Conservation (phyloP, 2,888 invertebrate species). For the Patella pellucida region DNA sequence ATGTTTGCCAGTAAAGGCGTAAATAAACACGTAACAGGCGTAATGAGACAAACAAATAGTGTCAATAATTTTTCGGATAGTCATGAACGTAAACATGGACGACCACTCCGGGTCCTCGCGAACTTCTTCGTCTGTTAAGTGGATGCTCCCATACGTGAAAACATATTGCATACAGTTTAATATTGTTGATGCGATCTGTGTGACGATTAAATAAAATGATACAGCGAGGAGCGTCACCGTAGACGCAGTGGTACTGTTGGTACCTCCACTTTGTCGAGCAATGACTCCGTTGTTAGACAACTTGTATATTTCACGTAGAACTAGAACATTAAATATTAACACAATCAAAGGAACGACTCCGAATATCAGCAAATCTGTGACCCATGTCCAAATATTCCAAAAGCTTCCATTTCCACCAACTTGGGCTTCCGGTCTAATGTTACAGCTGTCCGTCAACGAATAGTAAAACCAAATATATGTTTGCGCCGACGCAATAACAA, state of each 20-base stretch:
- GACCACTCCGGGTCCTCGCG: slow-evolving; percentile 51
- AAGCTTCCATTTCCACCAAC: slow-evolving; percentile 35
- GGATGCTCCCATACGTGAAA: slow-evolving; percentile 42
- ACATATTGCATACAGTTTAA: slow-evolving; percentile 43
- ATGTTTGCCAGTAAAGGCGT: slow-evolving; percentile 56
- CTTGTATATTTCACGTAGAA: slow-evolving; percentile 54
- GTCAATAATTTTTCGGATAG: slow-evolving; percentile 56
- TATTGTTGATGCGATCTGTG: slow-evolving; percentile 60
- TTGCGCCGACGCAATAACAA: slow-evolving; percentile 46
- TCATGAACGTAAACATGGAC: slow-evolving; percentile 43
- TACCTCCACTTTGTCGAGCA: slow-evolving; percentile 34
- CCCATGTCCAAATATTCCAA: slow-evolving; percentile 51
- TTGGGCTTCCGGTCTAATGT: slow-evolving; percentile 30
- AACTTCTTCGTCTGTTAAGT: slow-evolving; percentile 49
- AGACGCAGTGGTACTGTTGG: slow-evolving; percentile 49
- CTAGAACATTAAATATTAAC: slow-evolving; percentile 58
- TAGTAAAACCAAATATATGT: slow-evolving; percentile 56
- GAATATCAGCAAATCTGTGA: slow-evolving; percentile 53
- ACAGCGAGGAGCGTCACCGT: slow-evolving; percentile 63
- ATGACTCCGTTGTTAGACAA: slow-evolving; percentile 44
- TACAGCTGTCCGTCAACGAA: slow-evolving; percentile 34
- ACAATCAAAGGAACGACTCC: slow-evolving; percentile 51
- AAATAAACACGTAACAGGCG: slow-evolving; percentile 63
- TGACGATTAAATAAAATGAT: slow-evolving; percentile 64
- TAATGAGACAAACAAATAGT: slow-evolving; percentile 63